A percentile compares a stretch with the other conserved stretches of the same genome.
phyloP scores from a whole-genome alignment of 1,140 invertebrate genomes.

The Antheraea mylitta region DNA sequence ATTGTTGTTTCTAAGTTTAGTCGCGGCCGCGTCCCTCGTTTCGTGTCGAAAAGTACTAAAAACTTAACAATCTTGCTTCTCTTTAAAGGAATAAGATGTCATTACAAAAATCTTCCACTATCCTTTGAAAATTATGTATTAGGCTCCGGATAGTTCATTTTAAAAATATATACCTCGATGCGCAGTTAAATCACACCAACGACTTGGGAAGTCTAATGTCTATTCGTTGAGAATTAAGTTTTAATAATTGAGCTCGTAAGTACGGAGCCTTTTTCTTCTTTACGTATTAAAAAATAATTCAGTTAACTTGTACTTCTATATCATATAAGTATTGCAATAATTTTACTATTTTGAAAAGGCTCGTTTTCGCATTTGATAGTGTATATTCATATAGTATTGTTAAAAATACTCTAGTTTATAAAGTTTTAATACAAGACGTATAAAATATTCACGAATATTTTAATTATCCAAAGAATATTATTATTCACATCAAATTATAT shows the following conservation, averaged over 20 bases:
- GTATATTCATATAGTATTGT: conserved; percentile 16
- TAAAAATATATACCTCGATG: neutral
- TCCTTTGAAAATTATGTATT: neutral
- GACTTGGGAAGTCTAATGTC: neutral
- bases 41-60: no score
- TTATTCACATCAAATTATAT: neutral
- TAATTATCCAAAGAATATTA: neutral
- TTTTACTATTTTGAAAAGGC: conserved; percentile 19
- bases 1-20: no score
- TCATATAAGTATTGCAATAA: conserved; percentile 18
- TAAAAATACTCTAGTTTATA: conserved; percentile 9
- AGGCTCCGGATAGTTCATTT: neutral
- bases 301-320: conserved; percentile 8
- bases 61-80: no score
- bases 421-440: neutral
- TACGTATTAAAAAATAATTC: neutral
- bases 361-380: conserved; percentile 23
- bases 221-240: neutral
- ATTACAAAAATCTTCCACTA: neutral
- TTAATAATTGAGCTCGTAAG: neutral
- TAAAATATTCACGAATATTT: neutral
- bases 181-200: no score
- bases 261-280: neutral
- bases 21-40: no score
- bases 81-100: neutral